Evolutionary conservation across 2,113 vertebrate species (phyloP), one percentile per base, ranked within the genome.

Genomic region (Clupea harengus): DNA sequence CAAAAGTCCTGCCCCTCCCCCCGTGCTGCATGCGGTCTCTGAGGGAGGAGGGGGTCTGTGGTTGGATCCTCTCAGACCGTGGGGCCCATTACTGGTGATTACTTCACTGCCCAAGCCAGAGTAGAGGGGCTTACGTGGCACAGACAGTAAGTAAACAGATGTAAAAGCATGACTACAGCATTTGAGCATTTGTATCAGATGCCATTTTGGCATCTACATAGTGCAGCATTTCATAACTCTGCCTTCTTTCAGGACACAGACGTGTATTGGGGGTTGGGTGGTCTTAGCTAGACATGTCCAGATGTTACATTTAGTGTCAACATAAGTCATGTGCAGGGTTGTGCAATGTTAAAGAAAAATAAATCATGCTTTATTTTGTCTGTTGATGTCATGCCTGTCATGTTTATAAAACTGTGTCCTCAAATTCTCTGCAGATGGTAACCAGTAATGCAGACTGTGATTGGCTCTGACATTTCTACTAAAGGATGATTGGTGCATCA

Each of bases 191-290:
- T n/a, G 45, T 84, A 72, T 45, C 25, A 32, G 50, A 32, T 82
- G 86, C 39, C 75, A 84, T 84, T 88, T 83, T 44, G 45, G 22
- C 64, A 72, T 3, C 52, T 72, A 72, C 28, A 32, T 72, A 11
- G 9, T 13, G 64, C 25, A 25, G 25, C n/a, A 72, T 72, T 28
- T 72, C 64, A 17, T 54, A 10, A 72, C 72, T 78, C 25, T 39
- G 0, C 18, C 17, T 64, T 5, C 72, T 78, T 32, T 39, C 9
- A 78, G 28, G 28, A 78, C 39, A 13, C 20, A 39, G 32, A 39
- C 28, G 44, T 78, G 72, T 18, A 78, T 32, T 15, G 28, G 72
- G 60, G 20, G 72, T 44, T 78, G 72, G 72, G 72, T 78, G 72
- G 25, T 15, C 72, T 78, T 32, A 39, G 28, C 13, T 32, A 78